These are phyloP conservation scores for Pedionomus torquatus DNA, from an alignment of 2,113 vertebrate genomes.

Conservation along the genomic window DNA sequence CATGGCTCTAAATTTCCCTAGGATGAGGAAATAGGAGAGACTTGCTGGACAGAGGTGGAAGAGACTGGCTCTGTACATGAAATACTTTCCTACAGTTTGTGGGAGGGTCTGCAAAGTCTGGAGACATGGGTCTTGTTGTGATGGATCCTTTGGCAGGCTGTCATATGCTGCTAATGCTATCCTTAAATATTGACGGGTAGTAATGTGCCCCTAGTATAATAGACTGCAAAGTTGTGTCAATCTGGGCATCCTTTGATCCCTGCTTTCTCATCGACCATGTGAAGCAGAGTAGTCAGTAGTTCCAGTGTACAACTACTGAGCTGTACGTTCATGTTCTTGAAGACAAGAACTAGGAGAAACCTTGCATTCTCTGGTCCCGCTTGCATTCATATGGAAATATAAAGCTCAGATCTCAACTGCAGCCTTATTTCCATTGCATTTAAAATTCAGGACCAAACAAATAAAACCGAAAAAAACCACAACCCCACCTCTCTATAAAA, in stretches of 20 bases:
- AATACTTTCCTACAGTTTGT: not conserved
- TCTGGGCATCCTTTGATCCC: not conserved
- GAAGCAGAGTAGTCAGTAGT: not conserved
- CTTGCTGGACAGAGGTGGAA: not conserved
- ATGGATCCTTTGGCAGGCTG: not conserved
- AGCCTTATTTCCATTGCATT: not conserved
- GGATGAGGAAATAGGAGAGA: not conserved
- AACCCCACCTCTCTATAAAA: too few species aligned
- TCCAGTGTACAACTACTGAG: not conserved
- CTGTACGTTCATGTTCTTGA: not conserved
- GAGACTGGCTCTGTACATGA: not conserved
- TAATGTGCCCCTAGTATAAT: too few species aligned
- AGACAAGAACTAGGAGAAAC: not conserved
- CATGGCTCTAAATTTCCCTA: not conserved
- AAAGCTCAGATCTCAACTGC: not conserved
- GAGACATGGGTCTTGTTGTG: not conserved
- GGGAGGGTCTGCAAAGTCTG: not conserved
- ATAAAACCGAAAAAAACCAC: not conserved
- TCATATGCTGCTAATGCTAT: rapidly evolving
- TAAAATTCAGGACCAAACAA: not conserved
- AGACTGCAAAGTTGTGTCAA: not conserved
- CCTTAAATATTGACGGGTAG: not conserved
- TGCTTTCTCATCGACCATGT: not conserved
- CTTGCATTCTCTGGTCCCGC: not conserved
- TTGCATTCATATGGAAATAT: not conserved